phyloP scores from a whole-genome alignment of 2,888 invertebrate genomes.

The Calameuta idolon region DNA sequence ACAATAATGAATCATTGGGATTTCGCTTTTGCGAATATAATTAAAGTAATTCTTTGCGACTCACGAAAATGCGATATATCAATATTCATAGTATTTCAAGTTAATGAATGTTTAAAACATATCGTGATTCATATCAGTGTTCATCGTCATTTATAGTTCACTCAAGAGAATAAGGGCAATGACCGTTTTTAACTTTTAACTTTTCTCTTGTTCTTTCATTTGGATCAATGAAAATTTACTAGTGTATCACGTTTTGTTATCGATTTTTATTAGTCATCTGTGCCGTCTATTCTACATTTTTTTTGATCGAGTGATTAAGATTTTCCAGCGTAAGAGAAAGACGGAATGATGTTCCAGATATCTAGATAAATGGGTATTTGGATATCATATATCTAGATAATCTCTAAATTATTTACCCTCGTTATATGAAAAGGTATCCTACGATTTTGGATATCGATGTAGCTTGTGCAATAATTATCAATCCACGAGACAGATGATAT shows the following conservation, averaged over 20 bases:
- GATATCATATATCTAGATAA: neutral
- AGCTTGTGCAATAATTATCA: conserved; percentile 47
- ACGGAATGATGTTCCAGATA: neutral
- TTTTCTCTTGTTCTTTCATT: neutral
- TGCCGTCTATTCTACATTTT: neutral
- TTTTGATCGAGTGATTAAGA: neutral
- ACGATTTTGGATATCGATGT: conserved; percentile 32
- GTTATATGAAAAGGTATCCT: neutral
- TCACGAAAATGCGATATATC: neutral
- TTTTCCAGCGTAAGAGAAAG: neutral
- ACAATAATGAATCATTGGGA: neutral
- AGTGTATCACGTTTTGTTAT: neutral
- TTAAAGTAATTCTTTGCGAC: neutral
- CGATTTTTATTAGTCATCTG: neutral
- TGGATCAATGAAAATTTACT: neutral
- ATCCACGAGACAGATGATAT: conserved; percentile 33
- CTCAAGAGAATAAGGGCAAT: neutral
- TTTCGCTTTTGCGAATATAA: neutral
- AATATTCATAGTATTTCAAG: neutral
- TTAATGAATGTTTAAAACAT: neutral
- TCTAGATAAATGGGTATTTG: neutral
- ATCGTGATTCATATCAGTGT: neutral
- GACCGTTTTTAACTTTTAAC: neutral
- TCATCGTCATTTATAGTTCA: neutral
- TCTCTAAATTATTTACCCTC: neutral